phyloP scores from a whole-genome alignment of 53 echinoderm and acorn worm genomes.

The Glandiceps talaboti region DNA sequence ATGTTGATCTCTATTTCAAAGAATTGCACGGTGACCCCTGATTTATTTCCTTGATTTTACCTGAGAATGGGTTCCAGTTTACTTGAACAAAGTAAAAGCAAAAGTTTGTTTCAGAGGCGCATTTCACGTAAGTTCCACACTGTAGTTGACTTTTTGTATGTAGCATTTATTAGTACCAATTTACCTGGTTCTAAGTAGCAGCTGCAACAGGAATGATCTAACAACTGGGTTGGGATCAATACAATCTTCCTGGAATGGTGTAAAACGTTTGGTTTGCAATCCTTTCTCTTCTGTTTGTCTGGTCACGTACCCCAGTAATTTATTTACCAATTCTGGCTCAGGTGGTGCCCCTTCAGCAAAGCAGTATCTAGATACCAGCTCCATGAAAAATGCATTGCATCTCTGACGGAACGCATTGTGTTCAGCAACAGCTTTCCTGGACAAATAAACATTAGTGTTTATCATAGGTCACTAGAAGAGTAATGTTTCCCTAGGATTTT shows the following conservation, averaged over 20 bases:
- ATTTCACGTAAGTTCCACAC: too few species aligned
- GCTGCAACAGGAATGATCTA: slow-evolving; percentile 16
- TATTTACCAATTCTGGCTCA: slow-evolving; percentile 5
- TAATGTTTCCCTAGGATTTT: too few species aligned
- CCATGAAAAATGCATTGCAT: slow-evolving; percentile 26
- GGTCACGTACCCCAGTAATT: slow-evolving; percentile 14
- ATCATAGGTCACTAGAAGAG: too few species aligned
- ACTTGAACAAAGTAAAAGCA: too few species aligned
- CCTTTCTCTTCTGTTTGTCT: background rate
- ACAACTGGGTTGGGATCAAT: slow-evolving; percentile 23
- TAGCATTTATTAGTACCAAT: too few species aligned
- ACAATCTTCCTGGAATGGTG: slow-evolving; percentile 21
- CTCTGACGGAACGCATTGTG: slow-evolving; percentile 15
- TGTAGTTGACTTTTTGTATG: background rate
- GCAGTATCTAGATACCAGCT: slow-evolving; percentile 13
- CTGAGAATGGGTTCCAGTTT: too few species aligned
- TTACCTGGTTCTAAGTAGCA: slow-evolving; percentile 18
- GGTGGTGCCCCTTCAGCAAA: slow-evolving; percentile 23
- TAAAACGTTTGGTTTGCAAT: slow-evolving; percentile 2
- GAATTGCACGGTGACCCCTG: too few species aligned
- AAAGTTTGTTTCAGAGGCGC: too few species aligned
- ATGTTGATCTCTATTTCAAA: too few species aligned
- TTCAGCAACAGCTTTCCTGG: slow-evolving; percentile 4
- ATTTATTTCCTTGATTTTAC: too few species aligned
- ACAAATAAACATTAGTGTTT: too few species aligned